These are phyloP conservation scores for Drosophila siamana DNA, from an alignment of 2,888 invertebrate genomes.

Conservation along the genomic window DNA sequence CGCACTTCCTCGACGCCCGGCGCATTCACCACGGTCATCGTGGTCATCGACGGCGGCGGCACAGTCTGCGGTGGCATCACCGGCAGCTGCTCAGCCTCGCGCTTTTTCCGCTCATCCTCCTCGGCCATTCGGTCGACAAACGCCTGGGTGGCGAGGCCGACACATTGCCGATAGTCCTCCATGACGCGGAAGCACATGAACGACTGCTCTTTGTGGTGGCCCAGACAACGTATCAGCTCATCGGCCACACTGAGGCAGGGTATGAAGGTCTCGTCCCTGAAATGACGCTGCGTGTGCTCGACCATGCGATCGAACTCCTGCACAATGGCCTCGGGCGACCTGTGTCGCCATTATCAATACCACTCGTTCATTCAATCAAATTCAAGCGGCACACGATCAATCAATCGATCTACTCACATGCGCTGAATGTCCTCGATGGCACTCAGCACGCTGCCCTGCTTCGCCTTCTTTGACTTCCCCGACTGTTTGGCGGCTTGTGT, in stretches of 20 bases:
- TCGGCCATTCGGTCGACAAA: constrained; percentile 46
- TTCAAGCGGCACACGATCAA: too few species aligned
- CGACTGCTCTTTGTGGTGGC: constrained; percentile 33
- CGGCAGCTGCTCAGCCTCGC: background rate
- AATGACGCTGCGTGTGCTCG: constrained; percentile 27
- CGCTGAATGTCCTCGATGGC: constrained; percentile 63
- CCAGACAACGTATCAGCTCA: constrained; percentile 47
- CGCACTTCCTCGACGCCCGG: background rate
- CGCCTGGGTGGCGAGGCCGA: constrained; percentile 44
- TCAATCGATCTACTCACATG: too few species aligned
- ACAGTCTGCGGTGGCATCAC: constrained; percentile 1
- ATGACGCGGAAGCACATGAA: constrained; percentile 54
- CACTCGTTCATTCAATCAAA: too few species aligned
- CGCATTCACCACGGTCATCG: background rate
- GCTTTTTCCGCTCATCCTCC: background rate
- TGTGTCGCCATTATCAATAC: constrained; percentile 10
- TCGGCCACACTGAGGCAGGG: constrained; percentile 47
- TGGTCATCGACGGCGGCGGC: background rate
- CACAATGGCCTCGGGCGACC: constrained; percentile 52
- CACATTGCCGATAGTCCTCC: constrained; percentile 57
- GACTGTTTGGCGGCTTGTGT: background rate
- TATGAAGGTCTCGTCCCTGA: constrained; percentile 5
- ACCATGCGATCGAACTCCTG: constrained; percentile 61
- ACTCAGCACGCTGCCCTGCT: constrained; percentile 27
- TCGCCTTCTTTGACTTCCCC: constrained; percentile 23